Conservation (phyloP, 2,797 vertebrate genomes). For the Scarus forsteni region DNA sequence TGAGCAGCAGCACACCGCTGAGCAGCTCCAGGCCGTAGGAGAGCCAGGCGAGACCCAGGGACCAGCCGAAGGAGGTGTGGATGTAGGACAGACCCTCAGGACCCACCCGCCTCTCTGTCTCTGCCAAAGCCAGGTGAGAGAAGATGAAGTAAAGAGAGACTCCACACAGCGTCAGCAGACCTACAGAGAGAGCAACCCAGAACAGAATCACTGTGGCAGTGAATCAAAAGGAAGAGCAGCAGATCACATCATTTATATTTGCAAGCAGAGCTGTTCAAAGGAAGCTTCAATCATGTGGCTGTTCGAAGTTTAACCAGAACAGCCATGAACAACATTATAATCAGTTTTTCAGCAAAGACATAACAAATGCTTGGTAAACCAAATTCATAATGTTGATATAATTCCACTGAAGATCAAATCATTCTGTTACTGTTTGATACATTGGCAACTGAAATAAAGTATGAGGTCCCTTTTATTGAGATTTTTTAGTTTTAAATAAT, state of each 20-base stretch:
- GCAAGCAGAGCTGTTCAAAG: too few relatives aligned
- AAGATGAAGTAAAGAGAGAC: slow-evolving; percentile 82
- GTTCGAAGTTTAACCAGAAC: too few relatives aligned
- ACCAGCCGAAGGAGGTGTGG: slow-evolving; percentile 83
- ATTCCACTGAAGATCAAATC: too few relatives aligned
- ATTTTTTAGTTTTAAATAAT: too few relatives aligned
- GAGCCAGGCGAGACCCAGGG: slow-evolving; percentile 84
- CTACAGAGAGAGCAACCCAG: slow-evolving; percentile 40
- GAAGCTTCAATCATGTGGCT: too few relatives aligned
- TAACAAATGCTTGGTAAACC: too few relatives aligned
- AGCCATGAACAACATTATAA: too few relatives aligned
- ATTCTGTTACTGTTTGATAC: too few relatives aligned
- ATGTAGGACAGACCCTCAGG: slow-evolving; percentile 65
- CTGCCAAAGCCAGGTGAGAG: slow-evolving; percentile 77
- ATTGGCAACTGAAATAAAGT: too few relatives aligned
- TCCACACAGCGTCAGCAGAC: slow-evolving; percentile 83
- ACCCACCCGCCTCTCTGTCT: slow-evolving; percentile 70
- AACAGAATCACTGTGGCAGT: neutral
- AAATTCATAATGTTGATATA: too few relatives aligned
- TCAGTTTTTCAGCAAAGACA: too few relatives aligned
- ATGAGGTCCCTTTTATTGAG: too few relatives aligned
- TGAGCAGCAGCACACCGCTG: slow-evolving; percentile 73
- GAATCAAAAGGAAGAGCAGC: neutral
- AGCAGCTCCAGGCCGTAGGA: slow-evolving; percentile 81
- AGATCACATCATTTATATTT: neutral